Percentiles rank a stretch among this genome's conserved stretches.
These are phyloP conservation scores for Empis livida DNA, from an alignment of 2,888 invertebrate species.

Conservation along the genomic window DNA sequence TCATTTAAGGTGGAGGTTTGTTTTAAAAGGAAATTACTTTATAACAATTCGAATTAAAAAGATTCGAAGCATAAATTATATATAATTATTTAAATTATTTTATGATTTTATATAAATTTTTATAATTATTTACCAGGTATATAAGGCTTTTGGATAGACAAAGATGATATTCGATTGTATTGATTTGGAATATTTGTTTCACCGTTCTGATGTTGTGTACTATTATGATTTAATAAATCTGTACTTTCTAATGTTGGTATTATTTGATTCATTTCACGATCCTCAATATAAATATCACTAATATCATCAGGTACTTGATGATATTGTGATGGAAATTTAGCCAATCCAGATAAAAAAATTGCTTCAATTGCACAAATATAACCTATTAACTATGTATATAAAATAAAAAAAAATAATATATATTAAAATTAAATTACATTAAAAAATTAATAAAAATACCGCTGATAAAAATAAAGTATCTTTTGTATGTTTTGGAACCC, in stretches of 20 bases:
- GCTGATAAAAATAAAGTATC: conserved; percentile 54
- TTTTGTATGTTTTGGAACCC: conserved; percentile 59
- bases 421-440: not conserved
- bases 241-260: conserved; percentile 34
- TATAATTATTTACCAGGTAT: conserved; percentile 31
- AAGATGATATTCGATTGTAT: conserved; percentile 31
- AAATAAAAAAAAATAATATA: not conserved
- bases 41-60: too few relatives aligned
- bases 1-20: too few relatives aligned
- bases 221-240: conserved; percentile 30
- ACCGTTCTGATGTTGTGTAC: conserved; percentile 15
- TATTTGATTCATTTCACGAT: conserved; percentile 40
- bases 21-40: too few relatives aligned
- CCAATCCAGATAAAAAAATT: conserved; percentile 43
- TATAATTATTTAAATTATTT: too few relatives aligned
- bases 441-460: too few relatives aligned
- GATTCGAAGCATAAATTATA: too few relatives aligned
- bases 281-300: conserved; percentile 42
- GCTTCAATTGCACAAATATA: conserved; percentile 49
- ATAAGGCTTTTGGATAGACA: conserved; percentile 39
- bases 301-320: conserved; percentile 50
- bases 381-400: conserved; percentile 42
- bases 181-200: conserved; percentile 34
- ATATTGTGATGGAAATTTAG: conserved; percentile 45
- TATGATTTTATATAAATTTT: too few relatives aligned